Conservation (phyloP, 2,797 vertebrate species). For the Picus viridis region DNA sequence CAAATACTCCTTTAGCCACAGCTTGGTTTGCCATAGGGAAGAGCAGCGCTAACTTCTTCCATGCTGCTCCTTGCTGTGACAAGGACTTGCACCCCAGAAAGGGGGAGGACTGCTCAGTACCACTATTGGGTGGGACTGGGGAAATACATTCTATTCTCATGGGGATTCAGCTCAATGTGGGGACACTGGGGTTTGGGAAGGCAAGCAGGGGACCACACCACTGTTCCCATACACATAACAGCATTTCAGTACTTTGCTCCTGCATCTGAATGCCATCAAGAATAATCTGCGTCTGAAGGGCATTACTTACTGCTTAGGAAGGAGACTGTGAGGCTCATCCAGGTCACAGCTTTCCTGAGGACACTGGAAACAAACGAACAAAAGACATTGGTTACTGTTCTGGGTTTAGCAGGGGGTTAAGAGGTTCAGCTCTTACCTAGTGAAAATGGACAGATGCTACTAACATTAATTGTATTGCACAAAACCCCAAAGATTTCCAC, state of each 20-base stretch:
- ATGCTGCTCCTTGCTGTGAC: background rate
- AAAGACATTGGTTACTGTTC: background rate
- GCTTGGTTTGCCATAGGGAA: constrained; percentile 3
- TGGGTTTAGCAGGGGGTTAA: background rate
- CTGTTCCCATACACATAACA: background rate
- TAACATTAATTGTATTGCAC: background rate
- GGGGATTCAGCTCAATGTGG: background rate
- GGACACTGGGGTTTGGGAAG: background rate
- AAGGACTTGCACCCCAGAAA: background rate
- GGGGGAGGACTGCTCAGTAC: background rate
- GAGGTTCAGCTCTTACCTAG: background rate
- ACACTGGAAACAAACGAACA: background rate
- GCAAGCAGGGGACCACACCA: background rate
- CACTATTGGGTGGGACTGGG: fast-evolving
- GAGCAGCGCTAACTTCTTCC: constrained; percentile 6
- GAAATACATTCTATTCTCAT: background rate
- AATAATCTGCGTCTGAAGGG: background rate
- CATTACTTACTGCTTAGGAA: background rate
- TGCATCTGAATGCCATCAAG: background rate
- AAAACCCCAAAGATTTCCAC: background rate
- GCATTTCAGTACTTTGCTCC: background rate
- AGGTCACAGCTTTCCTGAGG: background rate
- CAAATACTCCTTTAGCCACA: constrained; percentile 58
- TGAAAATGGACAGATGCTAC: background rate
- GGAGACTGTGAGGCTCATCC: background rate